A percentile compares a stretch with the other conserved stretches of the same genome.
Evolutionary conservation across 2,797 vertebrate genomes (phyloP).

Genomic region (Decapterus maruadsi): DNA sequence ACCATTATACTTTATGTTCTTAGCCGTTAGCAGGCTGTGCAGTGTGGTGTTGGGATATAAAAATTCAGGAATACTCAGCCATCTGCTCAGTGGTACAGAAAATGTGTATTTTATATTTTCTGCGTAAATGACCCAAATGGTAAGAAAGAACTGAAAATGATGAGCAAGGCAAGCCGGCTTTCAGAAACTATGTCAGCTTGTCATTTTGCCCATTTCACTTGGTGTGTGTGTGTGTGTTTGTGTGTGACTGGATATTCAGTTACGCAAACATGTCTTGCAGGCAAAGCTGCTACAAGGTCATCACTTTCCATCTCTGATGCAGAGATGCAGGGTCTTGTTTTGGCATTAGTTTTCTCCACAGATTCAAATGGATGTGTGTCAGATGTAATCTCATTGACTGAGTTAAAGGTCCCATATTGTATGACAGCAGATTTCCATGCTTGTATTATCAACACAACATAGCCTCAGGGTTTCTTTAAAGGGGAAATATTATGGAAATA

Average conservation of each 20-base stretch:
- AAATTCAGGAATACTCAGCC: conserved; percentile 45
- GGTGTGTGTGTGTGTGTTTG: not conserved
- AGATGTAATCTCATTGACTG: not conserved
- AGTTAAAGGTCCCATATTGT: not conserved
- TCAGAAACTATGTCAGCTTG: conserved; percentile 22
- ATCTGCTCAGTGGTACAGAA: conserved; percentile 62
- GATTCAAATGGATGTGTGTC: not conserved
- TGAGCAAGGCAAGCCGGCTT: conserved; percentile 36
- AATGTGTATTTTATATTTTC: conserved; percentile 40
- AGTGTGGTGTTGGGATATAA: conserved; percentile 27
- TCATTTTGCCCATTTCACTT: conserved; percentile 19
- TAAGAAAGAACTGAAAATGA: conserved; percentile 17
- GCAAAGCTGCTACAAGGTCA: conserved; percentile 30
- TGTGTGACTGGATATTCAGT: conserved; percentile 18
- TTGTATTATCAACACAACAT: no score
- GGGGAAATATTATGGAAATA: no score
- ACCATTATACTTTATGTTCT: conserved; percentile 54
- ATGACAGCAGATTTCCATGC: no score
- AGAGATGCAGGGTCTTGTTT: not conserved
- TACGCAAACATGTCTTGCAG: conserved; percentile 49
- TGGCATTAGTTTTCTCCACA: not conserved
- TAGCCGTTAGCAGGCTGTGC: conserved; percentile 62
- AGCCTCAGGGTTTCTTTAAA: no score
- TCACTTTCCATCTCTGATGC: conserved; percentile 18
- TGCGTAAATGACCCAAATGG: conserved; percentile 54